These are phyloP conservation scores for Melieria crassipennis DNA, from an alignment of 2,888 invertebrate genomes.

Conservation along the genomic window DNA sequence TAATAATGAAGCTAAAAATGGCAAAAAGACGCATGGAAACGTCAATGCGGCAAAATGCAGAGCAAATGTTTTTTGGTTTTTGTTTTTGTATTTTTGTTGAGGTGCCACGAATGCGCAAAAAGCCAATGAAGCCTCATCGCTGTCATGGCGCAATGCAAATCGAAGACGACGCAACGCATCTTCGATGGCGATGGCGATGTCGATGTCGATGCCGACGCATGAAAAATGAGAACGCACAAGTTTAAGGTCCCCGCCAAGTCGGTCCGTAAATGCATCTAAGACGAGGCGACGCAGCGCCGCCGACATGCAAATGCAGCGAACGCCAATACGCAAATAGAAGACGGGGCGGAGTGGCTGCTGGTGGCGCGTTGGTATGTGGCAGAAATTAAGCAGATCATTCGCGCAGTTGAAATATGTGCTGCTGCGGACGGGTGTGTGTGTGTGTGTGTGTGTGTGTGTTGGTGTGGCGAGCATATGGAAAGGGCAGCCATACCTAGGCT, in stretches of 20 bases:
- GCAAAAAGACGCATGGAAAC: constrained; percentile 18
- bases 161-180: neutral
- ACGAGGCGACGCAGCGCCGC: neutral
- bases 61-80: too few species aligned
- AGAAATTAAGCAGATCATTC: constrained; percentile 27
- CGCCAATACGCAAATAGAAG: constrained; percentile 26
- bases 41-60: neutral
- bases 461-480: neutral
- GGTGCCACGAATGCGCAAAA: too few species aligned
- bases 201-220: neutral
- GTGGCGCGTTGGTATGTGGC: neutral
- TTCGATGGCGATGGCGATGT: neutral
- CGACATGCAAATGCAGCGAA: constrained; percentile 28
- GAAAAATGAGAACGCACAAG: constrained; percentile 5
- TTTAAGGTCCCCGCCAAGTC: neutral
- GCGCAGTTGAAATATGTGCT: constrained; percentile 1
- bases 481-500: neutral
- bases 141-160: too few species aligned
- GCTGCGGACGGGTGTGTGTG: neutral
- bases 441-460: neutral
- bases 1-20: neutral
- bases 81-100: too few species aligned
- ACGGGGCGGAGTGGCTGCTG: constrained; percentile 14
- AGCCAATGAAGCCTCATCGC: too few species aligned
- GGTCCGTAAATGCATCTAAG: neutral